Evolutionary conservation across 2,113 vertebrate species (phyloP), one percentile per base, ranked within the genome.

Genomic region (Lycaon pictus): DNA sequence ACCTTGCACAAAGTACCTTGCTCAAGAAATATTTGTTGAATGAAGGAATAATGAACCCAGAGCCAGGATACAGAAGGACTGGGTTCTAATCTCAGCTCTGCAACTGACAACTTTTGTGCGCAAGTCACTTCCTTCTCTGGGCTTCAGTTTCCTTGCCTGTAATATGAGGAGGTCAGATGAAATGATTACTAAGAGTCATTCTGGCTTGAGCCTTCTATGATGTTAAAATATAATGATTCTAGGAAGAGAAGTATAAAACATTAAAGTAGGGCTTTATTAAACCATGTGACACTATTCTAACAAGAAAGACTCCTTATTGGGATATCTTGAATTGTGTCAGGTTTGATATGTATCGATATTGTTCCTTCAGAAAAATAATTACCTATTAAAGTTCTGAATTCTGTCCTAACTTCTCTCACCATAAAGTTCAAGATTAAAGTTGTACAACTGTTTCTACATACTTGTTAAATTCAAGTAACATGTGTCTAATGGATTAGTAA

Each of bases 211-310:
- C n/a, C 12, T 94, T 88, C 92, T 88, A 37, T 63, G 58, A 51
- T 81, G 67, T 77, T 93, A 87, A 82, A 37, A 81, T 19, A 37
- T 29, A 62, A 65, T 13, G 25, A 48, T 60, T 43, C 74, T 88
- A 87, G 79, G 56, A 96, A 71, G 71, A 87, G 86, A 88, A 88
- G 3, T 67, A 29, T 74, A n/a, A 82, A 77, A 85, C 60, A 48
- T 58, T 96, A 88, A 91, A 74, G 62, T 83, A 48, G 27, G 17
- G 82, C 35, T 97, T 97, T 43, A 88, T 84, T 62, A 84, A 84
- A 71, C 23, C 72, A 91, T 19, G 20, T 92, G 77, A 93, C 58
- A 71, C 90, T 93, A 35, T 91, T 86, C 23, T 91, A 88, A 69
- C 1, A 93, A 67, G 69, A 88, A 63, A 91, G 23, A 35, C 11